Conservation (phyloP, 2,888 invertebrate genomes). For the Girardia tigrina region DNA sequence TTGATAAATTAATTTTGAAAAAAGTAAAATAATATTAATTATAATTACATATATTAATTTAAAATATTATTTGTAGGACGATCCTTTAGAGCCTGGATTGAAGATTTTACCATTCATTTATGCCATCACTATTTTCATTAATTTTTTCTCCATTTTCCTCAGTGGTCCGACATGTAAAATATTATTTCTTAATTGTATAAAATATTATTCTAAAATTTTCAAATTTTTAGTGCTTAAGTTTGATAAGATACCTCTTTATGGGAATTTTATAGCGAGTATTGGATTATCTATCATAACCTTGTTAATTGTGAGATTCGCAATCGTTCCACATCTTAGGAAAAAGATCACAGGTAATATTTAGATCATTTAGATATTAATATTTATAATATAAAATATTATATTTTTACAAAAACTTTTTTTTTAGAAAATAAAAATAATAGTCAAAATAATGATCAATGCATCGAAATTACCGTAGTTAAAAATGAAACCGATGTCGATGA, state of each 20-base stretch:
- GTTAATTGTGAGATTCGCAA: slow-evolving; percentile 60
- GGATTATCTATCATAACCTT: slow-evolving; percentile 61
- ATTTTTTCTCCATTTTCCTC: slow-evolving; percentile 78
- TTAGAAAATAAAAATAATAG: too few species aligned
- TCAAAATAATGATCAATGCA: background rate
- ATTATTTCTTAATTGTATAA: background rate
- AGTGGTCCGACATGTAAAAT: slow-evolving; percentile 76
- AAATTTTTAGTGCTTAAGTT: slow-evolving; percentile 63
- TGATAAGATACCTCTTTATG: slow-evolving; percentile 74
- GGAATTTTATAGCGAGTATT: slow-evolving; percentile 60
- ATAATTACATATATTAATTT: too few species aligned
- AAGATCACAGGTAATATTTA: slow-evolving; percentile 53
- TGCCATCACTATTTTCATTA: slow-evolving; percentile 74
- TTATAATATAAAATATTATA: too few species aligned
- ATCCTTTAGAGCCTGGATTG: slow-evolving; percentile 70
- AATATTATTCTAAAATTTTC: slow-evolving; percentile 37
- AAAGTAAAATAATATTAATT: slow-evolving; percentile 48
- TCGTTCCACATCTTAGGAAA: slow-evolving; percentile 68
- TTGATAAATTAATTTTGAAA: slow-evolving; percentile 64
- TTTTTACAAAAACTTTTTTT: too few species aligned
- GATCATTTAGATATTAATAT: too few species aligned
- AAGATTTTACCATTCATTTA: slow-evolving; percentile 76
- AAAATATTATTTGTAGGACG: slow-evolving; percentile 51
- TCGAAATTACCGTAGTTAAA: background rate
- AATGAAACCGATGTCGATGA: background rate